phyloP scores from a whole-genome alignment of 2,888 invertebrate species.

The Catocala nupta region DNA sequence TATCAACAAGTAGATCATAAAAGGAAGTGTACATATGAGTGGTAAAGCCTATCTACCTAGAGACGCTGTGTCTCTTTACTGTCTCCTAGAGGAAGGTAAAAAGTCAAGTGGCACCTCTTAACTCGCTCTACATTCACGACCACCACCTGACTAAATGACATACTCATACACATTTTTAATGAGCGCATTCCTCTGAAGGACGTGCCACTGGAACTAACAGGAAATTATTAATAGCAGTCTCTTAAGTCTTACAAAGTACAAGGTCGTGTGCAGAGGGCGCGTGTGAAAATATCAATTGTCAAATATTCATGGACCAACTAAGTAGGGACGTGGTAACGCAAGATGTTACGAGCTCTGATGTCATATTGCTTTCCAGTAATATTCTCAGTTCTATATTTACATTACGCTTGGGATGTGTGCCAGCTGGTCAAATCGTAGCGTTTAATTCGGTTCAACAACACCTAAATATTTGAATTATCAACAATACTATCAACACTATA shows the following conservation, averaged over 20 bases:
- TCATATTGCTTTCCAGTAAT: constrained; percentile 74
- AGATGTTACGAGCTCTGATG: constrained; percentile 66
- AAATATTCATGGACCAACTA: constrained; percentile 25
- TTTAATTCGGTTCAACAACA: constrained; percentile 54
- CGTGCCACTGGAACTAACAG: constrained; percentile 31
- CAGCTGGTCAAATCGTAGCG: constrained; percentile 68
- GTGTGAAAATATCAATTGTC: constrained; percentile 48
- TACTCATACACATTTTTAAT: constrained; percentile 68
- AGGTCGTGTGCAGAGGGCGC: constrained; percentile 33
- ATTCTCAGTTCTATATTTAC: constrained; percentile 77
- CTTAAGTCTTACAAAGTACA: constrained; percentile 16
- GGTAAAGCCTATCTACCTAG: constrained; percentile 2
- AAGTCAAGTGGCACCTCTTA: constrained; percentile 60
- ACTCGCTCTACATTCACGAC: constrained; percentile 64
- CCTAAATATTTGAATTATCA: constrained; percentile 34
- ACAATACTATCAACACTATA: not conserved
- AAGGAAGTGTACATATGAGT: not conserved
- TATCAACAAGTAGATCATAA: not conserved
- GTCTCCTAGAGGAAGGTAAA: constrained; percentile 47
- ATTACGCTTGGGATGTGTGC: constrained; percentile 75
- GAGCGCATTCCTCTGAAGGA: constrained; percentile 52
- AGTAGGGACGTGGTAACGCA: constrained; percentile 42
- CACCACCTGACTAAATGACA: constrained; percentile 60
- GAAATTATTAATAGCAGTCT: constrained; percentile 42
- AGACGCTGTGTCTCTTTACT: constrained; percentile 24